Conservation (phyloP, 2,888 invertebrate genomes). For the Mythimna vitellina region DNA sequence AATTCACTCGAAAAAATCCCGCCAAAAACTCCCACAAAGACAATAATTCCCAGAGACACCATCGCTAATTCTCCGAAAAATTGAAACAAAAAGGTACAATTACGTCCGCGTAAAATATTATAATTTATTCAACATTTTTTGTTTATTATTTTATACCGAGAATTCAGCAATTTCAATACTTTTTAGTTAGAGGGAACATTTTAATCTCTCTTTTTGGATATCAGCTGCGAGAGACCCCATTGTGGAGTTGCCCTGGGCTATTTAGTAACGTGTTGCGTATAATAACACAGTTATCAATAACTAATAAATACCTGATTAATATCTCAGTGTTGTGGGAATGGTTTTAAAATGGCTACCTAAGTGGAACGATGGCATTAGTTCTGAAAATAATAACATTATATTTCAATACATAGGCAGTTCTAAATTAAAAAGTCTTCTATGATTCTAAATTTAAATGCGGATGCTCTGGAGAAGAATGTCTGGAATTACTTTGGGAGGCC, state of each 20-base stretch:
- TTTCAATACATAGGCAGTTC: too few relatives aligned
- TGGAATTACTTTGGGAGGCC: too few relatives aligned
- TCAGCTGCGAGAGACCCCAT: constrained; percentile 52
- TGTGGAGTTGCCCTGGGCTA: constrained; percentile 18
- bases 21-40: too few relatives aligned
- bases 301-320: constrained; percentile 21
- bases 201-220: constrained; percentile 51
- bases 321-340: background rate
- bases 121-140: constrained; percentile 46
- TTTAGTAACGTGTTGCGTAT: constrained; percentile 46
- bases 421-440: too few relatives aligned
- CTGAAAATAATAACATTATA: background rate
- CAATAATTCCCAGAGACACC: background rate
- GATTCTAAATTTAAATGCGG: too few relatives aligned
- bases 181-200: constrained; percentile 31
- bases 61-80: background rate
- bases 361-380: background rate
- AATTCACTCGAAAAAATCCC: too few relatives aligned
- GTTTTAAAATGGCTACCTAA: background rate
- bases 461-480: too few relatives aligned
- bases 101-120: constrained; percentile 40
- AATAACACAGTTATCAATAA: constrained; percentile 46
- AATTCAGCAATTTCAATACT: constrained; percentile 28
- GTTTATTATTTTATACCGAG: constrained; percentile 44
- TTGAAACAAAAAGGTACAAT: constrained; percentile 23